Base-by-base conservation (phyloP, 2,113 vertebrate genomes). In the Zosterops hypoxanthus region DNA sequence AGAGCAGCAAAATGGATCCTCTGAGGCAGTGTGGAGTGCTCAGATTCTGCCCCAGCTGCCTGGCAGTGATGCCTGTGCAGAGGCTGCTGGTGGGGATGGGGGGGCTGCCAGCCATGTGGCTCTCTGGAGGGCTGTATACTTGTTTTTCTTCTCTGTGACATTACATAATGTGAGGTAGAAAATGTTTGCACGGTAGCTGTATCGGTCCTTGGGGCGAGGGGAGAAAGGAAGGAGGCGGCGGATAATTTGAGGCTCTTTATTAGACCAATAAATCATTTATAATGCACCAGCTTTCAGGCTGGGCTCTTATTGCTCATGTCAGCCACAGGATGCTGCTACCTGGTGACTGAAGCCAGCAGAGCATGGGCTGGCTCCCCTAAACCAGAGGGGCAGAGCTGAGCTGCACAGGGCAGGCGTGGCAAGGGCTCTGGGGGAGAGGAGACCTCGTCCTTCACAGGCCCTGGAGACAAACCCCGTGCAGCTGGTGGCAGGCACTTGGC, bases 181-280 rank as follows among this genome's bases (percentile, higher is more conserved):
- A 96, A 95, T 96, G 95, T 97, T 97, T 97, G 97, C 95, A 96
- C 56, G 63, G 94, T 63, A 82, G 92, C 88, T 92, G 22, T 97
- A 97, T 97, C 3, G 86, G 86, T 97, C 97, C 97, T 97, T 96
- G 79, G 97, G 97, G 97, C 1, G 0, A 95, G 80, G 59, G 82
- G 79, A 72, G 86, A 88, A 94, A 92, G 88, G 90, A 92, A 95
- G 86, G 94, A 94, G 94, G 96, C 31, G 14, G 95, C 4, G 2
- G 94, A 90, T 97, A 97, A 96, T 97, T 97, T 95, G 95, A 96
- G 76, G 94, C 88, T 95, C 92, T 97, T 97, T 97, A 97, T 97
- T 97, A 97, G 95, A 97, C 76, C 95, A 90, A 97, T 97, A 97
- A 97, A 97, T 97, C 96, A 95, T 95, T 96, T 95, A 84, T 95